phyloP scores from a whole-genome alignment of 2,113 vertebrate species.

The Ceratotherium simum region DNA sequence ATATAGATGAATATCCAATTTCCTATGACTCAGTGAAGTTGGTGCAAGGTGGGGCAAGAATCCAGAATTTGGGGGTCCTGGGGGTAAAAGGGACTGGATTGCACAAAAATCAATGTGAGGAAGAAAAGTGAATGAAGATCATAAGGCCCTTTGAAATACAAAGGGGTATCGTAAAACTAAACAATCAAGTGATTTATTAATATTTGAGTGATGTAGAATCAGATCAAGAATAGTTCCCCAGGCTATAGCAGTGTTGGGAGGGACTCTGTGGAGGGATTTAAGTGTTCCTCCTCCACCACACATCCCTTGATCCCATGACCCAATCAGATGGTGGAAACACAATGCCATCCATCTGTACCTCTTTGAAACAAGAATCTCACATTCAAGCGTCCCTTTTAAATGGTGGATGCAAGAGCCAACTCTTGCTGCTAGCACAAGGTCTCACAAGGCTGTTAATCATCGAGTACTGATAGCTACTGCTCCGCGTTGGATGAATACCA shows the following conservation, averaged over 20 bases:
- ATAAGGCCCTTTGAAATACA: constrained; percentile 37
- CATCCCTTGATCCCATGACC: background rate
- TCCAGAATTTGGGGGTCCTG: background rate
- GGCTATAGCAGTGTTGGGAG: background rate
- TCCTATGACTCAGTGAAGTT: background rate
- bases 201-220: background rate
- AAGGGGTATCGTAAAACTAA: background rate
- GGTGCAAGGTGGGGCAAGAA: background rate
- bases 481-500: constrained; percentile 80
- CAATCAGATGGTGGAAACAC: constrained; percentile 62
- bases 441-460: constrained; percentile 84
- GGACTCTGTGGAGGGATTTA: background rate
- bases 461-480: constrained; percentile 80
- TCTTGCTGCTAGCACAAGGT: constrained; percentile 79
- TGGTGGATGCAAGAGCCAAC: constrained; percentile 75
- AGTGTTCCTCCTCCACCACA: background rate
- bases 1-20: background rate
- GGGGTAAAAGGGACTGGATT: background rate
- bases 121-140: background rate
- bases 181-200: constrained; percentile 4
- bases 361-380: constrained; percentile 79
- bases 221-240: constrained; percentile 25
- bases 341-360: constrained; percentile 72
- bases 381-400: constrained; percentile 72
- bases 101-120: background rate